A percentile compares a stretch with the other conserved stretches of the same genome.
phyloP scores from a whole-genome alignment of 2,888 invertebrate species.

The Harpalus rubripes region DNA sequence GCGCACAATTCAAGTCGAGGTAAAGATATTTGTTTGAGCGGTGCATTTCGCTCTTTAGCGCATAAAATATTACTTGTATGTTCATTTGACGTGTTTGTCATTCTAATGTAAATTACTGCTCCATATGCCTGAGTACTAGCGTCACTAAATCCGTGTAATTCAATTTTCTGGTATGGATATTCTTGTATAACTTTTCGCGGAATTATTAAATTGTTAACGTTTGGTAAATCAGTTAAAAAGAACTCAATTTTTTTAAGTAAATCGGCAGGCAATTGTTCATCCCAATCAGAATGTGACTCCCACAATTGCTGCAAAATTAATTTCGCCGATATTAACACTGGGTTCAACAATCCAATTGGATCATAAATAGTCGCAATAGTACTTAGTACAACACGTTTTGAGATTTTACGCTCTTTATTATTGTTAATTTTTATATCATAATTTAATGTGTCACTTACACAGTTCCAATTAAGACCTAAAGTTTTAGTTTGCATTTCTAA shows the following conservation, averaged over 20 bases:
- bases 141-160: slow-evolving; percentile 71
- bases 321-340: slow-evolving; percentile 24
- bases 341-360: slow-evolving; percentile 10
- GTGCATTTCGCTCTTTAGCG: slow-evolving; percentile 65
- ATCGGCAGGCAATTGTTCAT: not conserved
- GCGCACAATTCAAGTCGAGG: slow-evolving; percentile 71
- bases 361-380: slow-evolving; percentile 19
- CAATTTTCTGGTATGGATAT: slow-evolving; percentile 26
- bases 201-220: slow-evolving; percentile 10
- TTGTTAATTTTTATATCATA: slow-evolving; percentile 13
- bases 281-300: slow-evolving; percentile 15
- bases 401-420: not conserved
- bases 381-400: slow-evolving; percentile 20
- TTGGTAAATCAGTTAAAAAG: slow-evolving; percentile 19
- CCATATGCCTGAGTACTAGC: slow-evolving; percentile 70
- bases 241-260: not conserved
- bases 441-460: not conserved
- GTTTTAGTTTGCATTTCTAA: slow-evolving; percentile 20
- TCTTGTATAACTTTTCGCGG: slow-evolving; percentile 8
- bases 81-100: slow-evolving; percentile 27
- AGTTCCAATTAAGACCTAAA: slow-evolving; percentile 3
- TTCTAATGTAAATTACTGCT: slow-evolving; percentile 69
- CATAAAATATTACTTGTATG: slow-evolving; percentile 49
- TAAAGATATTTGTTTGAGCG: slow-evolving; percentile 68
- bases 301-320: slow-evolving; percentile 31